Evolutionary conservation across 2,888 invertebrate species (phyloP).

Genomic region (Drosophila birchii): DNA sequence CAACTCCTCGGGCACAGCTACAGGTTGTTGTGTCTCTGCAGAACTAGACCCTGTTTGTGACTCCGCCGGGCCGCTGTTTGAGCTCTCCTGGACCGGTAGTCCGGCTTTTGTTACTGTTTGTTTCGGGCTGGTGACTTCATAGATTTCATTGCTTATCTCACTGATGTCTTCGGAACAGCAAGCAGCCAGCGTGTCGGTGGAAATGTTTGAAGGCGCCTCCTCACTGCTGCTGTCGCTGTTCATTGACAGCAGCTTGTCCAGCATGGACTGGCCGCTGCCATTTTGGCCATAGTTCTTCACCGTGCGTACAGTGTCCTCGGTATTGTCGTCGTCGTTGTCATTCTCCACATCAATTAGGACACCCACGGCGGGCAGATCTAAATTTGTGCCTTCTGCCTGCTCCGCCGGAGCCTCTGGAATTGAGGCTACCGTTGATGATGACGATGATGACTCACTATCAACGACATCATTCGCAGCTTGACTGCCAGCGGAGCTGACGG

Average conservation of each 20-base stretch:
- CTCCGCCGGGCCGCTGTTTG: constrained; percentile 13
- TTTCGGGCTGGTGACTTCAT: constrained; percentile 58
- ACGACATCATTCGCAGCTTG: constrained; percentile 10
- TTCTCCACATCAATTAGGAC: constrained; percentile 72
- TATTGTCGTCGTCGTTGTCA: constrained; percentile 82
- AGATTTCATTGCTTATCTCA: constrained; percentile 82
- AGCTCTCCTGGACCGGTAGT: constrained; percentile 9
- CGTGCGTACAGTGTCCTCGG: constrained; percentile 82
- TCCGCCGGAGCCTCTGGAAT: constrained; percentile 15
- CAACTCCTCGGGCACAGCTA: constrained; percentile 37
- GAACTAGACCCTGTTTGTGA: constrained; percentile 2
- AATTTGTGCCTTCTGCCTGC: not conserved
- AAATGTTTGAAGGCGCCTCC: constrained; percentile 80
- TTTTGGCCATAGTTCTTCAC: constrained; percentile 56
- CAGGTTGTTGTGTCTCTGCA: not conserved
- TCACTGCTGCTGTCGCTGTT: constrained; percentile 84
- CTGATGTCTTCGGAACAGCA: constrained; percentile 82
- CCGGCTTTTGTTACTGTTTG: constrained; percentile 16
- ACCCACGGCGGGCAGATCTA: constrained; percentile 8
- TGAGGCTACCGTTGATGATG: not conserved
- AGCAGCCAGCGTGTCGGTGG: constrained; percentile 82
- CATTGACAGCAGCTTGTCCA: constrained; percentile 83
- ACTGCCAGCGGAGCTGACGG: constrained; percentile 4
- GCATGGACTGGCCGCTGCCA: constrained; percentile 81
- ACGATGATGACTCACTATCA: constrained; percentile 4